Percentiles rank a stretch among this genome's conserved stretches.
Conservation (phyloP, 64 coral and sea anemone genomes). For the Dendronephthya gigantea region DNA sequence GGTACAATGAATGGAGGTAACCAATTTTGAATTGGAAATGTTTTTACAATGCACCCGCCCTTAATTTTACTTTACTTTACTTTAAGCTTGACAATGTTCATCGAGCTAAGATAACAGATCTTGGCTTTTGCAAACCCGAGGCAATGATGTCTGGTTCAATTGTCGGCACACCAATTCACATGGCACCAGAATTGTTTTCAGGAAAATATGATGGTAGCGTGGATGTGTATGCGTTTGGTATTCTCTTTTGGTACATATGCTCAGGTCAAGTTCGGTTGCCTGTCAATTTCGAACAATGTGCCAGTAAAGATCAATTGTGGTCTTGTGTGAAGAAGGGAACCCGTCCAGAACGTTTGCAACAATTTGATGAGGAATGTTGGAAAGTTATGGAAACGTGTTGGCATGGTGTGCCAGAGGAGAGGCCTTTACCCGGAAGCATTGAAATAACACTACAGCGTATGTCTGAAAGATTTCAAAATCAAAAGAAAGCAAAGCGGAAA, state of each 20-base stretch:
- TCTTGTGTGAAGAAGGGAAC: slow-evolving; percentile 73
- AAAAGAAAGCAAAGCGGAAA: slow-evolving; percentile 1
- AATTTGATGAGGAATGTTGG: slow-evolving; percentile 96
- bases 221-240: slow-evolving; percentile 94
- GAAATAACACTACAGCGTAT: slow-evolving; percentile 38
- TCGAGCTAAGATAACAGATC: slow-evolving; percentile 81
- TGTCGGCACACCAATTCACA: slow-evolving; percentile 92
- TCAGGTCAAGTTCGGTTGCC: slow-evolving; percentile 78
- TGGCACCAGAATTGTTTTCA: slow-evolving; percentile 97
- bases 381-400: slow-evolving; percentile 78
- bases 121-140: slow-evolving; percentile 95
- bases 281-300: slow-evolving; percentile 84
- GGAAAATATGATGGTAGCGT: slow-evolving; percentile 98
- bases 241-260: slow-evolving; percentile 96
- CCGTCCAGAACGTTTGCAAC: slow-evolving; percentile 62
- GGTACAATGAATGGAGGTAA: too few species aligned
- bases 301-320: slow-evolving; percentile 95
- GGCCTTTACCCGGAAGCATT: slow-evolving; percentile 66
- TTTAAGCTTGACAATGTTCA: slow-evolving; percentile 70
- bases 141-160: slow-evolving; percentile 99
- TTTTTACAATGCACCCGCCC: neutral
- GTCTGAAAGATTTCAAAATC: neutral
- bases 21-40: too few species aligned
- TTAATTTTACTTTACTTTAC: neutral
- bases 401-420: slow-evolving; percentile 58